A percentile compares a stretch with the other conserved stretches of the same genome.
Evolutionary conservation across 1,140 invertebrate species (phyloP).

Genomic region (Heliconius hewitsoni): DNA sequence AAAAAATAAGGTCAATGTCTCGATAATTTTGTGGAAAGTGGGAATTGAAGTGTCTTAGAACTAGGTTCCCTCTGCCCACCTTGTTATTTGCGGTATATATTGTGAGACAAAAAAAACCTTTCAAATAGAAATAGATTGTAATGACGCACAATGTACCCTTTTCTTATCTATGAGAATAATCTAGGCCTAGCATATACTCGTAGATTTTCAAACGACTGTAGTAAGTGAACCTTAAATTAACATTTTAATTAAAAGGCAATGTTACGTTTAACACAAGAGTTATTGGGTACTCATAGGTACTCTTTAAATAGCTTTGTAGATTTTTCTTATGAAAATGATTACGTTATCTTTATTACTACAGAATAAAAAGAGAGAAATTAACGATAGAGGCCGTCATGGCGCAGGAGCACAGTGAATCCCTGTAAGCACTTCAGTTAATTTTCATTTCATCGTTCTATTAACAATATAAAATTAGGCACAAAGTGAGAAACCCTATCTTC

Average conservation of each 20-base stretch:
- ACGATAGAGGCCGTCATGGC: no score
- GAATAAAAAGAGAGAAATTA: no score
- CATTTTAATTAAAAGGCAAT: background rate
- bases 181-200: background rate
- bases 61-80: no score
- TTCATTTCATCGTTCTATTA: background rate
- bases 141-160: background rate
- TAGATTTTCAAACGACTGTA: background rate
- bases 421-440: no score
- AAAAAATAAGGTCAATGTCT: no score
- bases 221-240: conserved; percentile 2
- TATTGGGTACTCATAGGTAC: background rate
- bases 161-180: conserved; percentile 1
- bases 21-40: no score
- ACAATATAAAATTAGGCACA: background rate
- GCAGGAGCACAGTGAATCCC: no score
- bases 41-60: no score
- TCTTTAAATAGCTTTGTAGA: background rate
- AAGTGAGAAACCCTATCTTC: no score
- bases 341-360: no score
- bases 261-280: background rate
- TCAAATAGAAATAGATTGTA: background rate
- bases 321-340: no score
- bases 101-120: background rate
- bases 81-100: no score